Evolutionary conservation across 2,888 invertebrate species (phyloP).

Genomic region (Dicroscelio sp.): DNA sequence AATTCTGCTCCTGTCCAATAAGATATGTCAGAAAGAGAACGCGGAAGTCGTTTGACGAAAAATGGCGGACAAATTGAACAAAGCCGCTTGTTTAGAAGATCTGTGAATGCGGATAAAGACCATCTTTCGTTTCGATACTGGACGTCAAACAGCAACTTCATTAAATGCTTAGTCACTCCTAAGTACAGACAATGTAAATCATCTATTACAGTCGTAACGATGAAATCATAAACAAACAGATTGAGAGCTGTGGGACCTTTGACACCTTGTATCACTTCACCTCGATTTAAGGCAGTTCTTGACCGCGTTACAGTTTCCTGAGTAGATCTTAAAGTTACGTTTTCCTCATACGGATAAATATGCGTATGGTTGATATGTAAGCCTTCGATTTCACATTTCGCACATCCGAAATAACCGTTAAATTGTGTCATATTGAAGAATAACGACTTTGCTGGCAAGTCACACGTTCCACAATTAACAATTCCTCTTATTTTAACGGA

Average conservation of each 20-base stretch:
- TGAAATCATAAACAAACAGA: background rate
- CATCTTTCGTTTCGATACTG: background rate
- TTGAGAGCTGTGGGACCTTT: background rate
- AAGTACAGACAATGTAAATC: background rate
- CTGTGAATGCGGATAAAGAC: background rate
- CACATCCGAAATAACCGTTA: constrained; percentile 8
- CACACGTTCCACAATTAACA: constrained; percentile 36
- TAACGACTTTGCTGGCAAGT: constrained; percentile 34
- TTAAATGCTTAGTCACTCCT: background rate
- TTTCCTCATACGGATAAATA: background rate
- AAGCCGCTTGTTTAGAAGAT: background rate
- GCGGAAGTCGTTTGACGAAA: background rate
- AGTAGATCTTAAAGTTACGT: background rate
- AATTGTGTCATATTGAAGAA: constrained; percentile 41
- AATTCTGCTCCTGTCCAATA: background rate
- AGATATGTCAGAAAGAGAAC: background rate
- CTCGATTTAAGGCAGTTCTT: background rate
- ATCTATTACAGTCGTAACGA: background rate
- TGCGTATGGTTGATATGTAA: background rate
- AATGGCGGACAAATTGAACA: background rate
- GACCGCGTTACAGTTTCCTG: background rate
- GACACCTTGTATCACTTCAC: background rate
- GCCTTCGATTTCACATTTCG: background rate
- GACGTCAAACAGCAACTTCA: background rate
- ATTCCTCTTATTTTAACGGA: background rate